Evolutionary conservation across 2,113 vertebrate genomes (phyloP).

Genomic region (Myodes glareolus): DNA sequence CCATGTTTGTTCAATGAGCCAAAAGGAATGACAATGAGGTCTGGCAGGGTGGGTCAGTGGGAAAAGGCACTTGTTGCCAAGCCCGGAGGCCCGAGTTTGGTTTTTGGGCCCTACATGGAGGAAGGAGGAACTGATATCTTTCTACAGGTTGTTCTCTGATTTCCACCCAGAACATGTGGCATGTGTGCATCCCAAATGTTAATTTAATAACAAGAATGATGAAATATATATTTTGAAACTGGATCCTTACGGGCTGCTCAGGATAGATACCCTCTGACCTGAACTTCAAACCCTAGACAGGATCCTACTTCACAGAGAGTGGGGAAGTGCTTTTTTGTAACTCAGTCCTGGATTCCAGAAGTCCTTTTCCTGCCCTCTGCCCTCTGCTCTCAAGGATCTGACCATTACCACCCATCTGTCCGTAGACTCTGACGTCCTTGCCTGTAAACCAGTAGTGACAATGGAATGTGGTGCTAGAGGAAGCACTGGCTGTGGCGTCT

Average conservation of each 20-base stretch:
- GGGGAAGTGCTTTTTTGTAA: not conserved
- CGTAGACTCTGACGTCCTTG: not conserved
- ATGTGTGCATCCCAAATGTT: not conserved
- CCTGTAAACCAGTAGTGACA: not conserved
- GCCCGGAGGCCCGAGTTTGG: not conserved
- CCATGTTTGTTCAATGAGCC: not conserved
- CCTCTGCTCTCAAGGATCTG: not conserved
- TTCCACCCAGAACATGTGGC: not conserved
- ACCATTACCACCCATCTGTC: not conserved
- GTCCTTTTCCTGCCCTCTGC: not conserved
- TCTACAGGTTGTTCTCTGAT: not conserved
- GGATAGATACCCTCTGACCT: not conserved
- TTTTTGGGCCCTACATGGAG: not conserved
- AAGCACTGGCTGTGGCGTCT: not conserved
- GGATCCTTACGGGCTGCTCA: not conserved
- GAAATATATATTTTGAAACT: conserved; percentile 25
- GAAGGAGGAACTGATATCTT: not conserved
- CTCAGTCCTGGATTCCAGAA: not conserved
- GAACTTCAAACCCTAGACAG: conserved; percentile 23
- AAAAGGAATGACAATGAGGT: not conserved
- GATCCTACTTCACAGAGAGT: not conserved
- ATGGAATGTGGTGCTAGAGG: not conserved
- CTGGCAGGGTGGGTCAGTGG: not conserved
- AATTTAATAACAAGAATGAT: not conserved
- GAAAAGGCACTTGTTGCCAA: not conserved